A percentile compares a stretch with the other conserved stretches of the same genome.
Evolutionary conservation across 2,113 vertebrate species (phyloP).

Genomic region (Tachysurus fulvidraco): DNA sequence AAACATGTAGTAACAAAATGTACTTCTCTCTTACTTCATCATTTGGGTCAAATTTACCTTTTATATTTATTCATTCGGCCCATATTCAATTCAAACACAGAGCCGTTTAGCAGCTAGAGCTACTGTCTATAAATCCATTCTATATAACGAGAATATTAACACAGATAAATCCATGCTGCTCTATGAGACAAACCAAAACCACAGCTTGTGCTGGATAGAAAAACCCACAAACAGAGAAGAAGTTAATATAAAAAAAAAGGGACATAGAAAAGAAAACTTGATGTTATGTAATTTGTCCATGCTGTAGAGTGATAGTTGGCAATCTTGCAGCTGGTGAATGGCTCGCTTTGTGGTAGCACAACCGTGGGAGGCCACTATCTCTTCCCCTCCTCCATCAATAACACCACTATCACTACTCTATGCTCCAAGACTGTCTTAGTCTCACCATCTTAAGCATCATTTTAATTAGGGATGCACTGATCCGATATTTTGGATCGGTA

Average conservation of each 20-base stretch:
- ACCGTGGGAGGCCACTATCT: conserved; percentile 27
- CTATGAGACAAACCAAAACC: not conserved
- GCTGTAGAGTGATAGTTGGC: conserved; percentile 13
- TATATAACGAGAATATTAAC: not conserved
- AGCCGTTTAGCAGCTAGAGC: not conserved
- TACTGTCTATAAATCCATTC: not conserved
- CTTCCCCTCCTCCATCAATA: not conserved
- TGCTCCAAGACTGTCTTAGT: not conserved
- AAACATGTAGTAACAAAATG: not conserved
- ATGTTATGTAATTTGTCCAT: conserved; percentile 37
- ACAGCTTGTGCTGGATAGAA: not conserved
- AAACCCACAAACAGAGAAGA: not conserved
- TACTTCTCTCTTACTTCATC: not conserved
- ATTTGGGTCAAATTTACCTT: not conserved
- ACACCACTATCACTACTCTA: not conserved
- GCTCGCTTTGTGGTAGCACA: conserved; percentile 21
- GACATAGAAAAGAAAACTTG: conserved; percentile 21
- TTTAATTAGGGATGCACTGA: not conserved
- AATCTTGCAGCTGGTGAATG: conserved; percentile 25
- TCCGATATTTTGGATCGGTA: no score
- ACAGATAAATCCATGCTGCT: not conserved
- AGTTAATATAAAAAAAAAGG: conserved; percentile 21
- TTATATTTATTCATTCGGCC: not conserved
- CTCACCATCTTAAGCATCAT: not conserved
- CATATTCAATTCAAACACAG: not conserved